These are phyloP conservation scores for Pogonomyrmex barbatus DNA, from an alignment of 1,140 invertebrate species.

Conservation along the genomic window DNA sequence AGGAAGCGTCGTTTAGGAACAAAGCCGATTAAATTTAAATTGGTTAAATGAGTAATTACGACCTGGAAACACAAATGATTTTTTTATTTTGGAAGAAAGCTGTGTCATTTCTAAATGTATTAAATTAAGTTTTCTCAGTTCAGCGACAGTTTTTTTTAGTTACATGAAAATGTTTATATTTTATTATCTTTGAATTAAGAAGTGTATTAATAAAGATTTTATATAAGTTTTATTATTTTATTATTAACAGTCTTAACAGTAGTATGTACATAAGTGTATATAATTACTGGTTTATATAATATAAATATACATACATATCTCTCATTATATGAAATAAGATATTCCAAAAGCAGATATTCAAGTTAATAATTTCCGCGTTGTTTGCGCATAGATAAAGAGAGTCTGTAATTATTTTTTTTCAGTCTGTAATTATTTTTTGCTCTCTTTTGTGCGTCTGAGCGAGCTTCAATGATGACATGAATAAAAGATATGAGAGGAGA, in stretches of 20 bases:
- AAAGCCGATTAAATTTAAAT: slow-evolving; percentile 72
- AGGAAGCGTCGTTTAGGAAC: slow-evolving; percentile 54
- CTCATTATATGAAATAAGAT: not conserved
- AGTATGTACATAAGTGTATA: not conserved
- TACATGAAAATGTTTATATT: not conserved
- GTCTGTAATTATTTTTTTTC: slow-evolving; percentile 47
- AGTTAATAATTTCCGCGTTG: slow-evolving; percentile 32
- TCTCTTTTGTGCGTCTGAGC: slow-evolving; percentile 30
- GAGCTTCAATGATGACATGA: slow-evolving; percentile 62
- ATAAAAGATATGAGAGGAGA: slow-evolving; percentile 61
- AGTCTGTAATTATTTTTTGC: slow-evolving; percentile 3
- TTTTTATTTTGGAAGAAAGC: not conserved
- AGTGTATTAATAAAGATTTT: not conserved
- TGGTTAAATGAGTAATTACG: slow-evolving; percentile 68
- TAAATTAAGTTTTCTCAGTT: not conserved
- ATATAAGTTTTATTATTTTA: not conserved
- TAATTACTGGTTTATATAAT: not conserved
- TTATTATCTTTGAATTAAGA: not conserved
- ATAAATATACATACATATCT: not conserved
- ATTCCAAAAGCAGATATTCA: slow-evolving; percentile 26
- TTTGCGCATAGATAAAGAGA: slow-evolving; percentile 42
- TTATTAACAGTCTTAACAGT: not conserved
- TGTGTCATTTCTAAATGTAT: not conserved
- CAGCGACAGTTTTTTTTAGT: not conserved
- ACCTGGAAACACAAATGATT: slow-evolving; percentile 54